Base-by-base conservation (phyloP, 2,113 vertebrate genomes). In the Phalacrocorax aristotelis region DNA sequence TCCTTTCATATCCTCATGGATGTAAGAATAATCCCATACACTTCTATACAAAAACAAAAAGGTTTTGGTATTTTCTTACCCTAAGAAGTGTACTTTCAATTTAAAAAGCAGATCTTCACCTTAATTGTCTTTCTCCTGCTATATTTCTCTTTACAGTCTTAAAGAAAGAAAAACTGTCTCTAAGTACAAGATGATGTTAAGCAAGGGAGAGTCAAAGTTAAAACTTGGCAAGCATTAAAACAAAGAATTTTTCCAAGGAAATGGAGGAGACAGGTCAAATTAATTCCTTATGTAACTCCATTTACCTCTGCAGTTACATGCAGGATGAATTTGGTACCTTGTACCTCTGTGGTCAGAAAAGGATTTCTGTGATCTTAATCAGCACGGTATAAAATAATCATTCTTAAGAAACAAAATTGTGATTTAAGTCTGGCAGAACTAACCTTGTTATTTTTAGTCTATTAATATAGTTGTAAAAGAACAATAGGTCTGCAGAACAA, bases 211-310 rank as follows among this genome's bases (percentile, higher is more conserved):
- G 70, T 69, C 9, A 1, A 96, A 93, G 84, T 87, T 61, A 87
- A 69, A 86, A 95, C 95, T 80, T 96, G 93, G 95, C 93, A 77
- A 86, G 55, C 9, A 8, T 62, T 87, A 55, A 92, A 96, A 23
- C 46, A 69, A 91, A 90, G 83, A 89, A 76, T 92, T 95, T 96
- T 94, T 91, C 61, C 76, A 83, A 91, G 95, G 93, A 96, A 96
- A 69, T 89, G 75, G 79, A 90, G 68, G 76, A 93, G 90, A 90
- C 95, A 22, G 66, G 77, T 96, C 90, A 94, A 94, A 97, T 95
- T 93, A 95, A 92, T 97, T 96, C 95, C 96, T 96, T 72, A 44
- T 95, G 89, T 90, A 91, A 95, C 21, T 87, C 61, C 49, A 40
- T 87, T 95, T 95, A 95, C 93, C 87, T 95, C 74, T 72, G 44